phyloP scores from a whole-genome alignment of 2,797 vertebrate species.

The Cirrhinus mrigala region DNA sequence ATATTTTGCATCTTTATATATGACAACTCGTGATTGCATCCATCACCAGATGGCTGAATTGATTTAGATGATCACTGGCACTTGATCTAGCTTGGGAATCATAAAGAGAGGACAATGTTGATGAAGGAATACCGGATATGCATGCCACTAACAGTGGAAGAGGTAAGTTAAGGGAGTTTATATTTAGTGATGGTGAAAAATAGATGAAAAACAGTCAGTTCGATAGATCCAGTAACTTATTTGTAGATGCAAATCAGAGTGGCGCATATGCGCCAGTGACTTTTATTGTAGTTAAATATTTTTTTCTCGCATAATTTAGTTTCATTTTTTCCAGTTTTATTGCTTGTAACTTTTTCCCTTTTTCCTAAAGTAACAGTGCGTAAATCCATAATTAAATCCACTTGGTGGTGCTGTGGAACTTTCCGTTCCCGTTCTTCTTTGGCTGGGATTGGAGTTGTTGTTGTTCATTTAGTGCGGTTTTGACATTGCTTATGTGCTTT shows the following conservation, averaged over 20 bases:
- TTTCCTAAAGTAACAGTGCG: not conserved
- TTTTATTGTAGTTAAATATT: not conserved
- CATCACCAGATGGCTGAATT: slow-evolving; percentile 29
- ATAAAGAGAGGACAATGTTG: slow-evolving; percentile 84
- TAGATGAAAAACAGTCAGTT: not conserved
- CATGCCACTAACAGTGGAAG: slow-evolving; percentile 97
- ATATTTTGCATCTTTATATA: not conserved
- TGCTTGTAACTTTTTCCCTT: slow-evolving; percentile 17
- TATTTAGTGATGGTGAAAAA: not conserved
- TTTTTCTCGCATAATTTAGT: not conserved
- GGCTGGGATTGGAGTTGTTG: not conserved
- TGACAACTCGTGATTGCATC: slow-evolving; percentile 30
- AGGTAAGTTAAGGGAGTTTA: slow-evolving; percentile 80
- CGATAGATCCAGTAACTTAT: not conserved
- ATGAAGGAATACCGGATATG: slow-evolving; percentile 98
- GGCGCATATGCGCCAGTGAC: not conserved
- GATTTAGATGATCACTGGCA: slow-evolving; percentile 32
- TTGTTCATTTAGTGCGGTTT: not conserved
- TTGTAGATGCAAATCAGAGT: not conserved
- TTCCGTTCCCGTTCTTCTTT: not conserved
- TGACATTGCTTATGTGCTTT: not conserved
- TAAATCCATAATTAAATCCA: not conserved
- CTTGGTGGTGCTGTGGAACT: slow-evolving; percentile 55
- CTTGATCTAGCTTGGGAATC: slow-evolving; percentile 7
- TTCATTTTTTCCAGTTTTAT: not conserved